Conservation (phyloP, 2,888 invertebrate genomes). For the Dryobota labecula region DNA sequence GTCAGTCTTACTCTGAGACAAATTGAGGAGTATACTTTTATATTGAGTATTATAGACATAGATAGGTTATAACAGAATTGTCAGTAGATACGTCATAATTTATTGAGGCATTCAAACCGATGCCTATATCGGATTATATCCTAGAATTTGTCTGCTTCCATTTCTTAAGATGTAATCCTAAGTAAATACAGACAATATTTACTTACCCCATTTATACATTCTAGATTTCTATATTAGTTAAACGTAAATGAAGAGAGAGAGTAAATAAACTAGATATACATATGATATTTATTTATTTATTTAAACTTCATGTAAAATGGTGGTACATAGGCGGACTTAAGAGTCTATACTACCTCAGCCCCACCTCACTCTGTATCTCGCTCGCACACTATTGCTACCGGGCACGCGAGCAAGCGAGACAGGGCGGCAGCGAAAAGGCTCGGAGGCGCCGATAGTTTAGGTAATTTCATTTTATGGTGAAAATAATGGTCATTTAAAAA, state of each 20-base stretch:
- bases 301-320: too few species aligned
- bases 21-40: constrained; percentile 7
- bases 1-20: background rate
- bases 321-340: too few species aligned
- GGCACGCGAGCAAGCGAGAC: too few species aligned
- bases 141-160: background rate
- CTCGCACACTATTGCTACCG: too few species aligned
- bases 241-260: background rate
- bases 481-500: too few species aligned
- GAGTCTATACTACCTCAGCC: too few species aligned
- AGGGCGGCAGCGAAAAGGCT: too few species aligned
- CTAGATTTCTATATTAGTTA: background rate
- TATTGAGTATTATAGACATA: background rate
- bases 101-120: constrained; percentile 6
- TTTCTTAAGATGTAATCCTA: background rate
- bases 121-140: background rate
- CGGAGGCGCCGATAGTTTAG: too few species aligned
- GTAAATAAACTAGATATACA: background rate
- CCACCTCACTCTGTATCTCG: too few species aligned
- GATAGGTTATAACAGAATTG: background rate
- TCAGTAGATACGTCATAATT: constrained; percentile 4
- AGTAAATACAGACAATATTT: constrained; percentile 15
- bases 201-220: background rate
- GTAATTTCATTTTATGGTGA: too few species aligned
- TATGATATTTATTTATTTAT: too few species aligned